Evolutionary conservation across 2,888 invertebrate genomes (phyloP).

Genomic region (Ceratothoa steindachneri): DNA sequence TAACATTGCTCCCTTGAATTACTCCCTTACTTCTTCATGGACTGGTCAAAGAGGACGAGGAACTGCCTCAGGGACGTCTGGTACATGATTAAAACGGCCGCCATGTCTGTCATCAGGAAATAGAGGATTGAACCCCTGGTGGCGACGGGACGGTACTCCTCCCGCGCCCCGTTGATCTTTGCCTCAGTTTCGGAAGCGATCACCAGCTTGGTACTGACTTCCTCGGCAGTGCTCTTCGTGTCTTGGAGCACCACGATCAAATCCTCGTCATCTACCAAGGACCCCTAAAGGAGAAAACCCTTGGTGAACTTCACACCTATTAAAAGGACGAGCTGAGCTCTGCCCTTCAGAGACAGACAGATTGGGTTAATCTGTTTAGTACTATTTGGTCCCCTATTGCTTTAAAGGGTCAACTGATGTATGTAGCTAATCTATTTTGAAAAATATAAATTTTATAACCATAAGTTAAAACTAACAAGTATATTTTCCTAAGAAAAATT

Average conservation of each 20-base stretch:
- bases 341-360: no score
- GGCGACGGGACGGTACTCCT: conserved; percentile 92
- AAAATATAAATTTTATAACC: no score
- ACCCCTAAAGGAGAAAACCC: conserved; percentile 60
- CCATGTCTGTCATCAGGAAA: conserved; percentile 95
- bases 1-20: no score
- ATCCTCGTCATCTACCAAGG: conserved; percentile 91
- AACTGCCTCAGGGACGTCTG: conserved; percentile 94
- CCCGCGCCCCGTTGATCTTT: conserved; percentile 87
- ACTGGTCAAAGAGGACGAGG: conserved; percentile 84
- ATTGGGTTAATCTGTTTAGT: no score
- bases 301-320: neutral
- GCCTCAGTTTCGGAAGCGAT: conserved; percentile 89
- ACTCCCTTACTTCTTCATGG: conserved; percentile 75
- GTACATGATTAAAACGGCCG: conserved; percentile 92
- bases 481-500: no score
- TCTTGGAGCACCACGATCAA: conserved; percentile 82
- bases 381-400: no score
- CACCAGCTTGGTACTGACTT: conserved; percentile 87
- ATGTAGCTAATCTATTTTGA: no score
- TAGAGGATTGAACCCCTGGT: conserved; percentile 89
- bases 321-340: no score
- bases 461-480: no score
- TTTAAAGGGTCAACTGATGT: no score
- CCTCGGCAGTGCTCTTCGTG: conserved; percentile 83